Evolutionary conservation across 2,113 vertebrate genomes (phyloP).

Genomic region (Sterrhoptilus dennistouni): DNA sequence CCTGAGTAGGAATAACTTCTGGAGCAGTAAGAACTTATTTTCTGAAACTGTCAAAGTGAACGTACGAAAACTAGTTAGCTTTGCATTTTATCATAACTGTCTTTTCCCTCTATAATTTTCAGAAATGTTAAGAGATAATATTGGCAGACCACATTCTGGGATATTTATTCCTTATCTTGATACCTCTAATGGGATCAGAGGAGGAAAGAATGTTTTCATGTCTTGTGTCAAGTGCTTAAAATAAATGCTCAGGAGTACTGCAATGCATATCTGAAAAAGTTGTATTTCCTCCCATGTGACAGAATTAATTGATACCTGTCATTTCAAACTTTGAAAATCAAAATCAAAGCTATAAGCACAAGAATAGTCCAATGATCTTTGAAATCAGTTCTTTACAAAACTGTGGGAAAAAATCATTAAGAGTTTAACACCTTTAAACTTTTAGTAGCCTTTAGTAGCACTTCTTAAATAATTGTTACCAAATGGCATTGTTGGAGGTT

Average conservation of each 20-base stretch:
- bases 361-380: not conserved
- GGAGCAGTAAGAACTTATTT: not conserved
- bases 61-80: not conserved
- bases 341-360: not conserved
- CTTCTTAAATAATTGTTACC: not conserved
- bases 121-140: not conserved
- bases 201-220: not conserved
- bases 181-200: not conserved
- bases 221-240: not conserved
- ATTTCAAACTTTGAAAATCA: not conserved
- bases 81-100: not conserved
- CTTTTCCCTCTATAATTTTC: not conserved
- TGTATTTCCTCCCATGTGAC: not conserved
- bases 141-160: not conserved
- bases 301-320: not conserved
- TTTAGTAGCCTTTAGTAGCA: not conserved
- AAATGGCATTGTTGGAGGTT: not conserved
- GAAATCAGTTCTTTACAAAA: not conserved
- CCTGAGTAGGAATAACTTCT: not conserved
- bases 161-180: not conserved
- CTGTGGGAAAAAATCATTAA: not conserved
- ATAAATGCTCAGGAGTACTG: not conserved
- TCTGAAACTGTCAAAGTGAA: not conserved
- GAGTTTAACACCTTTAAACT: not conserved
- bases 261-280: not conserved